These are phyloP conservation scores for Elysia crispata DNA, from an alignment of 2,888 invertebrate genomes.

Conservation along the genomic window DNA sequence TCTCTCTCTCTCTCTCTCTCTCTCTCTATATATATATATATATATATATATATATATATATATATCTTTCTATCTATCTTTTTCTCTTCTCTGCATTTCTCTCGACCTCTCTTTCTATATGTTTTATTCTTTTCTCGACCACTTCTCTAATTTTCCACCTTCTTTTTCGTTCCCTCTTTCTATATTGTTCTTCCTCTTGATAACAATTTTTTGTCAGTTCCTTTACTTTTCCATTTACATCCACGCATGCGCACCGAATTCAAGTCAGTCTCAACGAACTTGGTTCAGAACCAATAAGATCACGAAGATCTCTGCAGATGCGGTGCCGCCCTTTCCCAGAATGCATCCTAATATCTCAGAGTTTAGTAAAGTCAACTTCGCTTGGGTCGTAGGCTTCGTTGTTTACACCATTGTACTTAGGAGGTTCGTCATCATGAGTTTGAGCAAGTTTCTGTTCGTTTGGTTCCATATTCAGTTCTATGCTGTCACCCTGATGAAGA, in stretches of 20 bases:
- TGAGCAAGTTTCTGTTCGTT: constrained; percentile 16
- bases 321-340: neutral
- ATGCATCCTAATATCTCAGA: neutral
- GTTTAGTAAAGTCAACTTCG: neutral
- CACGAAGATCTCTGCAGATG: neutral
- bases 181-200: constrained; percentile 12
- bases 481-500: too few relatives aligned
- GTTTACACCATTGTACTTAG: constrained; percentile 33
- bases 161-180: constrained; percentile 38
- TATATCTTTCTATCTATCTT: constrained; percentile 37
- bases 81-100: neutral
- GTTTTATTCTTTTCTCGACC: constrained; percentile 25
- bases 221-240: too few relatives aligned
- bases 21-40: constrained; percentile 39
- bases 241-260: too few relatives aligned
- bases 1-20: constrained; percentile 43
- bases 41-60: too few relatives aligned
- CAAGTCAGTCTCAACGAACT: too few relatives aligned
- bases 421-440: constrained; percentile 33
- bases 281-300: constrained; percentile 38
- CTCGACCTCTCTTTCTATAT: too few relatives aligned
- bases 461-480: too few relatives aligned
- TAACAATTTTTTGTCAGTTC: too few relatives aligned
- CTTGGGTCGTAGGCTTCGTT: neutral
- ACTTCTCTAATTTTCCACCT: constrained; percentile 18